Evolutionary conservation across 2,797 vertebrate genomes (phyloP), one percentile per base, ranked within the genome.

Genomic region (Apogon talboti): DNA sequence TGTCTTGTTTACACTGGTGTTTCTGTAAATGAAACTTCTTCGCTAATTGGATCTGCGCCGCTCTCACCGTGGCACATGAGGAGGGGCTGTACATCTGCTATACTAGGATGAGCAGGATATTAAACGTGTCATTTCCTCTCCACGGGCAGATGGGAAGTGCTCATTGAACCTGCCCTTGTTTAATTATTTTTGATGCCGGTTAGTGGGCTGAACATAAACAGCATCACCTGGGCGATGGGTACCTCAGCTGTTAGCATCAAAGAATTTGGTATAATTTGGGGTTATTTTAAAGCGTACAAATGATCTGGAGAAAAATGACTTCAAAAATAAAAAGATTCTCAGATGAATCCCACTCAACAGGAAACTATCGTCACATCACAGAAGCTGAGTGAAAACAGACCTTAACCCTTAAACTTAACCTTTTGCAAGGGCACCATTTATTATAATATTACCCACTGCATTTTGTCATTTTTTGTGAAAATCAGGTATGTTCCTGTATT

Each of bases 181-280:
- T 71, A 49, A 79, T 73, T 49, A 65, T 63, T 64, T 73, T 35
- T 72, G 28, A 84, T 74, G 47, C 43, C 68, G 69, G 43, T 59
- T 51, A 79, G 64, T 74, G 69, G 47, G 50, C 55, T 68, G 45
- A 74, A 81, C 79, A 74, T 81, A 51, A 78, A 62, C 38, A 38
- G 15, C 38, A 58, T 59, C 50, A 71, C 56, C 59, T 65, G 60
- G 24, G 11, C 15, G 2, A 65, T 62, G 47, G 2, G 47, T 21
- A 18, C 21, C 52, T 71, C 44, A 71, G 63, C 62, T 67, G 38
- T 28, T n/a, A 0, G 40, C 3, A 0, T 51, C n/a, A 43, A 41
- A 45, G 11, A 12, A 45, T n/a, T 15, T 7, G 19, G 16, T 37
- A 16, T 12, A 49, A 67, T 68, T 61, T 3, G 7, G 18, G 38